These are phyloP conservation scores for Philopotamus ludificatus DNA, from an alignment of 1,140 invertebrate genomes.

Conservation along the genomic window DNA sequence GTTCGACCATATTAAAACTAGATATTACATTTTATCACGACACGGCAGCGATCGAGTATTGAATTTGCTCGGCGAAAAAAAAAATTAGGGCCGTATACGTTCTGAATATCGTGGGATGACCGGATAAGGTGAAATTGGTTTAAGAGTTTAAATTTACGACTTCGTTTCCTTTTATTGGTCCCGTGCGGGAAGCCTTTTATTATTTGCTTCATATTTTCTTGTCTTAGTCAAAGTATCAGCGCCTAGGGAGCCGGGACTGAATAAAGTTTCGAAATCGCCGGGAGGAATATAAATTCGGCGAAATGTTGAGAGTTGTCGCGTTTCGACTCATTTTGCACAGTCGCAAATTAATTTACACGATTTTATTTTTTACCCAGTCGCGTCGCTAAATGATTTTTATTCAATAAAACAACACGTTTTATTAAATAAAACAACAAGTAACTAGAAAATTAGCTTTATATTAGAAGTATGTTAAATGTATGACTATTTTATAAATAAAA, in stretches of 20 bases:
- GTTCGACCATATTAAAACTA: too few relatives aligned
- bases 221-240: conserved; percentile 1
- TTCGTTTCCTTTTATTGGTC: conserved; percentile 21
- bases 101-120: conserved; percentile 16
- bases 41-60: too few relatives aligned
- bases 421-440: too few relatives aligned
- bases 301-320: conserved; percentile 19
- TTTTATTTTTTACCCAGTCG: not conserved
- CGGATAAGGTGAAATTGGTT: conserved; percentile 28
- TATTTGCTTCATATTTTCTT: conserved; percentile 32
- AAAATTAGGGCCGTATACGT: too few relatives aligned
- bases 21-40: too few relatives aligned
- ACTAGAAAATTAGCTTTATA: too few relatives aligned
- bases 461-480: too few relatives aligned
- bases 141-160: conserved; percentile 20
- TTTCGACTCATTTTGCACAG: conserved; percentile 15
- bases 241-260: conserved; percentile 14
- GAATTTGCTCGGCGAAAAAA: too few relatives aligned
- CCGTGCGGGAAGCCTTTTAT: conserved; percentile 18
- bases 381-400: too few relatives aligned
- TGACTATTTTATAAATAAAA: too few relatives aligned
- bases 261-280: conserved; percentile 28
- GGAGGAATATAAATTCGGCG: conserved; percentile 27
- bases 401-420: too few relatives aligned
- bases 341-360: not conserved